Conservation (phyloP, 1,140 invertebrate species). For the Ptiloglossa arizonensis region DNA sequence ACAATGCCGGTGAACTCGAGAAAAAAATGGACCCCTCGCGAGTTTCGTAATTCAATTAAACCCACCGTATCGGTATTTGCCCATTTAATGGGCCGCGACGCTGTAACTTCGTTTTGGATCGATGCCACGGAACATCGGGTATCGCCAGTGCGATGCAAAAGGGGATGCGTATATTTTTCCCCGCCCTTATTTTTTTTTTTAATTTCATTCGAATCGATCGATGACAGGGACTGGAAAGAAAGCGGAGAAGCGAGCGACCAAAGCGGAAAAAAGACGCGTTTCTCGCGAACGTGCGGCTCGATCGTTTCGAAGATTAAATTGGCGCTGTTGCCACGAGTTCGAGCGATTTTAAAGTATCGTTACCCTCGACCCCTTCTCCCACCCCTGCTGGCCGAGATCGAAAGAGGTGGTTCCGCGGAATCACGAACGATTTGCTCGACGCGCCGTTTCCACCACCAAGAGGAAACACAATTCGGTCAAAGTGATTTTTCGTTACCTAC, state of each 20-base stretch:
- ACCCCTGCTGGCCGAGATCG: background rate
- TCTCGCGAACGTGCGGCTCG: background rate
- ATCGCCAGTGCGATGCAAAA: conserved; percentile 34
- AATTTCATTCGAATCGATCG: conserved; percentile 47
- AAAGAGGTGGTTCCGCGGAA: background rate
- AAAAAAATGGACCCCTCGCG: conserved; percentile 28
- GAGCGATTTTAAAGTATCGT: conserved; percentile 27
- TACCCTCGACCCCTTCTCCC: conserved; percentile 25
- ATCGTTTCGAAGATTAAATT: conserved; percentile 19
- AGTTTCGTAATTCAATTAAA: conserved; percentile 66
- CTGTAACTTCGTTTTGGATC: conserved; percentile 62
- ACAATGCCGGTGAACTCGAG: conserved; percentile 1
- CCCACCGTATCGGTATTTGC: conserved; percentile 61
- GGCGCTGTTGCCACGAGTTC: background rate
- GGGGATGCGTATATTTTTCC: background rate
- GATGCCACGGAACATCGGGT: conserved; percentile 49
- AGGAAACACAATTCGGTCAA: background rate
- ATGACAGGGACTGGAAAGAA: background rate
- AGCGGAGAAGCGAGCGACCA: background rate
- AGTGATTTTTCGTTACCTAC: too few species aligned
- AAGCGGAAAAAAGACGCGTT: conserved; percentile 28
- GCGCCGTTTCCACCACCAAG: background rate
- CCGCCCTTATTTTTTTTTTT: too few species aligned
- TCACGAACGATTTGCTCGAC: background rate
- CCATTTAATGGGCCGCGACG: conserved; percentile 66